Evolutionary conservation across 2,888 invertebrate genomes (phyloP), one percentile per base, ranked within the genome.

Genomic region (Lasioglossum leucozonium): DNA sequence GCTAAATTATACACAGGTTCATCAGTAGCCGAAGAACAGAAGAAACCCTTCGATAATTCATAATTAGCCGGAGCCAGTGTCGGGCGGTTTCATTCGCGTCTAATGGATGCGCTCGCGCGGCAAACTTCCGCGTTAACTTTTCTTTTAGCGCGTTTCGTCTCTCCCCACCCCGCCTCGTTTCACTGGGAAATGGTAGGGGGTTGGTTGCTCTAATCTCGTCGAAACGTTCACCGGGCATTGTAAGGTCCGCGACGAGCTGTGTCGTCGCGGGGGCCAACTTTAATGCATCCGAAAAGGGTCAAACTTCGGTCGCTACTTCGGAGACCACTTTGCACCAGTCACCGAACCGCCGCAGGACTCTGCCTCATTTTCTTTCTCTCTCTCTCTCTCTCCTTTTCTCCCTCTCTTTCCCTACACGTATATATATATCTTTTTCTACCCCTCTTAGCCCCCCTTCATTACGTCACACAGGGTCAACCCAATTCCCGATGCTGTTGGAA

Each of bases 221-320:
- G 65, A 87, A 81, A 75, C 86, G 81, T 79, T 75, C 79, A 44
- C 11, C 73, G 51, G 58, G 34, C 72, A 79, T 86, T 86, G 87
- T 81, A 80, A 30, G 79, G 83, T 72, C 74, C 81, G 55, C 67
- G 78, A 72, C 75, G 88, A 16, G 30, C 44, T 42, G 77, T 82
- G 84, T 82, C 84, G 85, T 84, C 81, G 86, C 44, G 58, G 67
- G 79, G 76, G 78, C 79, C 37, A 88, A 90, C 82, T 90, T 89
- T 90, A 90, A 90, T 90, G 90, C 86, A 90, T 90, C 89, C 87
- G 89, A 90, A 90, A 90, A 89, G 86, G 90, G 89, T 88, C 89
- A 87, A 90, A 90, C 89, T 90, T 90, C 77, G 85, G 58, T 81
- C 79, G 75, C 87, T 88, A 90, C 90, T 90, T 90, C 82, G 77